These are phyloP conservation scores for Periplaneta americana DNA, from an alignment of 1,140 invertebrate genomes.

Conservation along the genomic window DNA sequence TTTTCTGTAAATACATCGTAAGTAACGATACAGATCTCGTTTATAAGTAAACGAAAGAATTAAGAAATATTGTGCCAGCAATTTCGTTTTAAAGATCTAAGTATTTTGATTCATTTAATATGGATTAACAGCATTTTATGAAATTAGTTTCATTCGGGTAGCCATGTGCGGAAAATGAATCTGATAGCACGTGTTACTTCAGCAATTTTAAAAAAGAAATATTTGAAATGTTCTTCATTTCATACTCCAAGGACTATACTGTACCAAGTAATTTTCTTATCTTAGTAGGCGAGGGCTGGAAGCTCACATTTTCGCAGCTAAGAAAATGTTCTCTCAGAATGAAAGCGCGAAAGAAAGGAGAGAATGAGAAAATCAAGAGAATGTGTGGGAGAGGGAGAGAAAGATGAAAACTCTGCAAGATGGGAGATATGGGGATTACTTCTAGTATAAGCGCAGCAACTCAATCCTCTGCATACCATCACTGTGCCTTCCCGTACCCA, in stretches of 20 bases:
- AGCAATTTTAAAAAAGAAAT: too few species aligned
- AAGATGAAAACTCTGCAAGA: not conserved
- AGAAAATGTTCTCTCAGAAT: not conserved
- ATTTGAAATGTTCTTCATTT: not conserved
- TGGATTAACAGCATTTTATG: too few species aligned
- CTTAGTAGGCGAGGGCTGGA: not conserved
- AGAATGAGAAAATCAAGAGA: not conserved
- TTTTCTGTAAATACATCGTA: too few species aligned
- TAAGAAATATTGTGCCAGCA: too few species aligned
- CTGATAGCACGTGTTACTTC: too few species aligned
- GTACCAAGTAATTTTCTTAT: not conserved
- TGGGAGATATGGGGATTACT: not conserved
- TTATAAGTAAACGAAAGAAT: too few species aligned
- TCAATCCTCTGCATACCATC: not conserved
- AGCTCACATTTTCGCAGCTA: not conserved
- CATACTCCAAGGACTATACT: not conserved
- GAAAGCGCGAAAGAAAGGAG: not conserved
- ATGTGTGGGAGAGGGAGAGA: not conserved
- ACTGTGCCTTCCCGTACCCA: not conserved
- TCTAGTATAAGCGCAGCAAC: not conserved
- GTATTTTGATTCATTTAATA: too few species aligned
- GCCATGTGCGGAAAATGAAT: too few species aligned
- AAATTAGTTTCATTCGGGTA: too few species aligned
- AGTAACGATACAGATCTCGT: too few species aligned
- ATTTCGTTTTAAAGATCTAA: too few species aligned